Base-by-base conservation (phyloP, 2,797 vertebrate genomes). In the Pelochelys cantorii region DNA sequence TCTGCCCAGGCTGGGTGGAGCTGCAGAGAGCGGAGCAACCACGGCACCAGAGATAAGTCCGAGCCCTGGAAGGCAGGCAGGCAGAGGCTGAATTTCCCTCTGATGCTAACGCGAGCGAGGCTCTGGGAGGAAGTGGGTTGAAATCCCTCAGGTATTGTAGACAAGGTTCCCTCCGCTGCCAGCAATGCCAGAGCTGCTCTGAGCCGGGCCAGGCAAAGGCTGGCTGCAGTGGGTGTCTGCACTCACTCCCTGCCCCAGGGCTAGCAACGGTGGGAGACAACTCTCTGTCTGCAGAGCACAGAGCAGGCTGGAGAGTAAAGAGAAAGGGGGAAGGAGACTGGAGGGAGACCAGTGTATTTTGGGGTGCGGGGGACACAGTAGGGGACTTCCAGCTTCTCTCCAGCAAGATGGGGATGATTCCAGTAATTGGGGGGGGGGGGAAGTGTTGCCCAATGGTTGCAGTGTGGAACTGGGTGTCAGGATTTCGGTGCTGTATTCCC, bases 1-100 rank as follows among this genome's bases (percentile, higher is more conserved):
- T 95, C 95, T 3, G 83, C 31, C 86, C 96, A 96, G 93, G 96
- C 94, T 91, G 97, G 97, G 97, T 95, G 97, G 96, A 90, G 97
- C 93, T 80, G 91, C 77, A 74, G 55, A 89, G 65, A 68, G 93
- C 75, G 14, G 31, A 34, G 71, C 89, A 90, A 11, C 6, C 54
- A 91, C 57, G 77, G 81, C 1, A 2, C 86, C 0, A 1, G 57
- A 96, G 96, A 97, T 97, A 96, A 96, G 71, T 79, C 0, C 0
- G 83, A 0, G 0, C 55, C 54, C 79, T 79, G 53, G 85, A 34
- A 89, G 92, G 22, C 90, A 91, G 84, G 18, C 10, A 48, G 14
- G 29, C 5, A 3, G 2, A 29, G 74, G 83, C 81, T 57, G n/a
- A 53, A 57, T 84, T 80, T 91, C 81, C 65, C 84, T 85, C 22